Percentiles rank a stretch among this genome's conserved stretches.
Conservation (phyloP, 2,888 invertebrate genomes). For the Frankliniella intonsa region DNA sequence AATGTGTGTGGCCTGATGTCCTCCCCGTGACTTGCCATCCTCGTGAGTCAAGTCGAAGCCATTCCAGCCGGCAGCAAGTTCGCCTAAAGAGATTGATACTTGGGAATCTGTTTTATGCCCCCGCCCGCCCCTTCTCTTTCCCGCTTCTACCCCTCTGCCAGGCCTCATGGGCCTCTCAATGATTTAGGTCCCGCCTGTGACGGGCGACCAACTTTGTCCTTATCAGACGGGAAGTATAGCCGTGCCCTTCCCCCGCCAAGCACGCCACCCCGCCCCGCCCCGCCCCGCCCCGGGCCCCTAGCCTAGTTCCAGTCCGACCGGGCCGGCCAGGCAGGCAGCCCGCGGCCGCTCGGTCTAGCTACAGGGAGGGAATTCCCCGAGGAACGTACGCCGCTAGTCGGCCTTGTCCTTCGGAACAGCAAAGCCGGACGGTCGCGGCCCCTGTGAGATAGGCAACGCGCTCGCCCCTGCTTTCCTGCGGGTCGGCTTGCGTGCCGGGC, state of each 20-base stretch:
- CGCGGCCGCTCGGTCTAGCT: too few relatives aligned
- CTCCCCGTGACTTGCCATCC: background rate
- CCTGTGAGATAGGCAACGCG: too few relatives aligned
- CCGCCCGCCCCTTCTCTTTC: background rate
- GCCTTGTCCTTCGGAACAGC: too few relatives aligned
- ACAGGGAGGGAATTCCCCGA: too few relatives aligned
- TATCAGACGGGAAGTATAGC: conserved; percentile 26
- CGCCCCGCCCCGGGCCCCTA: background rate
- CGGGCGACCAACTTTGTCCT: conserved; percentile 23
- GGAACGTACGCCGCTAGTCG: too few relatives aligned
- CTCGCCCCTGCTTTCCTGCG: too few relatives aligned
- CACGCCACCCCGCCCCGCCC: background rate
- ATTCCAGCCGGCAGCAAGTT: conserved; percentile 5
- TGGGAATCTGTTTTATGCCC: conserved; percentile 24
- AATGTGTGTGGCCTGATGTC: background rate
- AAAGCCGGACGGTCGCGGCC: too few relatives aligned
- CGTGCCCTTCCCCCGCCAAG: background rate
- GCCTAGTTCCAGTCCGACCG: background rate
- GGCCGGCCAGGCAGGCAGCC: background rate
- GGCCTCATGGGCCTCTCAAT: conserved; percentile 21
- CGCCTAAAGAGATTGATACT: conserved; percentile 26
- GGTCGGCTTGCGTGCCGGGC: too few relatives aligned
- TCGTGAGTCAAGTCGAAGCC: conserved; percentile 24
- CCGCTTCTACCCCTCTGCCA: background rate
- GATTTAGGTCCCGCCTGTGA: conserved; percentile 26